Evolutionary conservation across 2,888 invertebrate genomes (phyloP).

Genomic region (Cheiracanthium punctorium): DNA sequence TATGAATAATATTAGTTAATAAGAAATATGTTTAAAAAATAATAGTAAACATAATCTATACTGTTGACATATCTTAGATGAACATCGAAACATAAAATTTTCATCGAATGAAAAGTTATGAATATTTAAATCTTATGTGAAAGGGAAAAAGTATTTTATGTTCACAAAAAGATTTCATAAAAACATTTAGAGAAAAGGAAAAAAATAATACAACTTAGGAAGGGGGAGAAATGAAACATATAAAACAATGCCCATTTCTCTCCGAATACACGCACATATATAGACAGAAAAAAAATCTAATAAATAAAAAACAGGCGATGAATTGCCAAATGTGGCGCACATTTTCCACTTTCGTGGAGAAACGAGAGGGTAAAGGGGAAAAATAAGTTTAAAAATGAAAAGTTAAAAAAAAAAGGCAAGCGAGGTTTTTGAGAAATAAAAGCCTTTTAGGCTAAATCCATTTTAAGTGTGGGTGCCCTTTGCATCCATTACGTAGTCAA

Average conservation of each 20-base stretch:
- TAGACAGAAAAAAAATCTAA: constrained; percentile 14
- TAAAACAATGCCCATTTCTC: constrained; percentile 12
- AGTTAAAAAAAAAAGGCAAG: constrained; percentile 23
- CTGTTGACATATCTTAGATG: too few relatives aligned
- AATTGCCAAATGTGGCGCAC: constrained; percentile 63
- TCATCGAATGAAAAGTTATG: neutral
- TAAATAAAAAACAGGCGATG: constrained; percentile 36
- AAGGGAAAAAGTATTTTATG: neutral
- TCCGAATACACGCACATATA: neutral
- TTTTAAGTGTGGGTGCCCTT: constrained; percentile 64
- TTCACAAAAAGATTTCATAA: neutral
- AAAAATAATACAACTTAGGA: neutral
- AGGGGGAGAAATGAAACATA: neutral
- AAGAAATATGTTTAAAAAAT: too few relatives aligned
- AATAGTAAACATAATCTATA: too few relatives aligned
- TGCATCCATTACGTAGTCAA: constrained; percentile 69
- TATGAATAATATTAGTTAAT: too few relatives aligned
- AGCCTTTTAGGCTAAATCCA: constrained; percentile 70
- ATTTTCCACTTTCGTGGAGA: constrained; percentile 53
- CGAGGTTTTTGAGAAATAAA: constrained; percentile 62
- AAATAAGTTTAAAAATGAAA: constrained; percentile 18
- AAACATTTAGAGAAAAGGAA: neutral
- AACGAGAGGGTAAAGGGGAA: constrained; percentile 48
- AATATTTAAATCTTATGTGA: neutral
- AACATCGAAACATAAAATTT: neutral